Base-by-base conservation (phyloP, 1,140 invertebrate species). In the Papilio helenus region DNA sequence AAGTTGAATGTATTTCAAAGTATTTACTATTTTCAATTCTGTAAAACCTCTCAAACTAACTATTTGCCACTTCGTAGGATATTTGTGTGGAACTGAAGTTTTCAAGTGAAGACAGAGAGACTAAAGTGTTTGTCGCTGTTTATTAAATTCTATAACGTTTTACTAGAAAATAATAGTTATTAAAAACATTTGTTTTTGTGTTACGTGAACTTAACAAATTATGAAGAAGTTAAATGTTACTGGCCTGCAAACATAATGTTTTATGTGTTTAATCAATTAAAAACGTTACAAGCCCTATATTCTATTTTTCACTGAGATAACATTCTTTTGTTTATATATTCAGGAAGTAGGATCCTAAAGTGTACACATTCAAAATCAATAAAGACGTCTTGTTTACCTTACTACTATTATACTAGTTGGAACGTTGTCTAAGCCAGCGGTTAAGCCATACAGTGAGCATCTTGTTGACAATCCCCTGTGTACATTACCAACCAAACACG, bases 81-180 rank as follows among this genome's bases (percentile, higher is more conserved):
- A 61, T 61, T 61, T 23, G 58, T 61, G 20, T 26, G 58, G 20
- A 61, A 61, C 58, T 61, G 58, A 61, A 61, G 23, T 61, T 58
- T 58, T 61, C 23, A 23, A 26, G 20, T 61, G 58, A 61, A 61
- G 58, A 61, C 23, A 61, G 58, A 58, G n/a, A 23, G 3, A 61
- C 55, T 61, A 16, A 61, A 61, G 58, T 61, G 58, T 61, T 61
- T 61, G 58, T 20, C 9, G 58, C 14, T 61, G 23, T 61, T 61
- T 61, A 55, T 55, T 55, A 26, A 61, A 61, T 26, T 26, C 58
- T 61, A 61, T 61, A 61, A 12, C 14, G 7, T 8, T 7, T 61
- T 61, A 61, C 58, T 61, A 16, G 23, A 61, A 61, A n/a, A n/a
- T n/a, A n/a, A n/a, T n/a, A n/a, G n/a, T n/a, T n/a, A n/a, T n/a